Conservation (phyloP, 2,888 invertebrate species). For the Melinaea menophilus region DNA sequence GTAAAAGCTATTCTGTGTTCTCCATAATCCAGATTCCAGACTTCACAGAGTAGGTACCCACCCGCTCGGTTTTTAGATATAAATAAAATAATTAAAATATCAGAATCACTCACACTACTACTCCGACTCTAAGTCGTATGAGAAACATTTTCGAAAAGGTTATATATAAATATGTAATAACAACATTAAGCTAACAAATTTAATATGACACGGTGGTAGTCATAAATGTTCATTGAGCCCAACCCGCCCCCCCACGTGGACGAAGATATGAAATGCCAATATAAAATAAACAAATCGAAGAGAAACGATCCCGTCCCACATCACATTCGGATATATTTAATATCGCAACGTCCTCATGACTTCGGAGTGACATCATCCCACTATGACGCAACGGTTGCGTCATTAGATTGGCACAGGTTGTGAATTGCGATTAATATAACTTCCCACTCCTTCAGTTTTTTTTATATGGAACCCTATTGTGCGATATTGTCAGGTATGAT, state of each 20-base stretch:
- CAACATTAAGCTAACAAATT: no score
- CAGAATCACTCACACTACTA: neutral
- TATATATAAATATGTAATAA: no score
- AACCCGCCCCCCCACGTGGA: no score
- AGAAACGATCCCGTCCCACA: constrained; percentile 16
- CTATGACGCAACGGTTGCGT: constrained; percentile 54
- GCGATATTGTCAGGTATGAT: neutral
- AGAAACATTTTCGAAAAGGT: no score
- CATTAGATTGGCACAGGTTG: constrained; percentile 36
- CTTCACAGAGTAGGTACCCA: neutral
- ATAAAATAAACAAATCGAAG: constrained; percentile 11
- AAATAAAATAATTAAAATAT: neutral
- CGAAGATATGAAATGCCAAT: neutral
- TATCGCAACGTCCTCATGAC: constrained; percentile 42
- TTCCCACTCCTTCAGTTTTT: constrained; percentile 1
- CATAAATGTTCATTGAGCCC: no score
- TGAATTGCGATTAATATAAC: constrained; percentile 13
- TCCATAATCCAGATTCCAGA: constrained; percentile 4
- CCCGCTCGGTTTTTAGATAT: neutral
- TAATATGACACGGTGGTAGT: no score
- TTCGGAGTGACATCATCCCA: constrained; percentile 46
- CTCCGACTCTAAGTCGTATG: neutral
- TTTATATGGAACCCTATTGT: neutral
- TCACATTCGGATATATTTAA: constrained; percentile 17
- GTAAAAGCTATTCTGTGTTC: constrained; percentile 8